These are phyloP conservation scores for Pangasius mekongensis DNA, from an alignment of 2,797 vertebrate species.

Conservation along the genomic window DNA sequence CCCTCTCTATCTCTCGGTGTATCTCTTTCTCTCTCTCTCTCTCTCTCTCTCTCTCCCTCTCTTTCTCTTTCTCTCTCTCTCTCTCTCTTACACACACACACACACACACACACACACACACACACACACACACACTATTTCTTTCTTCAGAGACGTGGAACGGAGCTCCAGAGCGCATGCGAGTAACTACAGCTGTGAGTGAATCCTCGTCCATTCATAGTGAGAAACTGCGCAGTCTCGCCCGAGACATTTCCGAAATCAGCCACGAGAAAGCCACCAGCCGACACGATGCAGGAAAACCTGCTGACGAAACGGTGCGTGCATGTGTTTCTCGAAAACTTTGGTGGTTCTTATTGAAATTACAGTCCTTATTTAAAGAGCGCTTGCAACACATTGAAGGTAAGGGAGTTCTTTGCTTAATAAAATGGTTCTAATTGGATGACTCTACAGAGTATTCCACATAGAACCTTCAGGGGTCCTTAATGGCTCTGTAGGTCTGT, in stretches of 20 bases:
- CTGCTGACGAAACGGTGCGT: constrained; percentile 63
- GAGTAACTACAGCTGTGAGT: constrained; percentile 69
- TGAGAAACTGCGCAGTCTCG: constrained; percentile 79
- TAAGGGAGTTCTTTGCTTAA: neutral
- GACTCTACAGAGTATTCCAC: neutral
- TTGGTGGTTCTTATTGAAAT: neutral
- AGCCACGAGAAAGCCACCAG: constrained; percentile 67
- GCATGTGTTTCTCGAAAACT: neutral
- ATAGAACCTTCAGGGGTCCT: neutral
- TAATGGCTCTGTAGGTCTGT: neutral
- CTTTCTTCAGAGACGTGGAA: constrained; percentile 77
- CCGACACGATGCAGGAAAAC: constrained; percentile 54
- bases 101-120: constrained; percentile 8
- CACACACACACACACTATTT: neutral
- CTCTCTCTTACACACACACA: constrained; percentile 19
- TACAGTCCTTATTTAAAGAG: neutral
- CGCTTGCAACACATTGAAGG: neutral
- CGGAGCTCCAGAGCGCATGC: constrained; percentile 68
- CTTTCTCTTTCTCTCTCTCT: neutral
- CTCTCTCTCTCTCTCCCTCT: neutral
- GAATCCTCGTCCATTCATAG: constrained; percentile 68
- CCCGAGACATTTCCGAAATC: constrained; percentile 67
- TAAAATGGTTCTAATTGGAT: neutral
- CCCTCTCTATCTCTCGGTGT: neutral
- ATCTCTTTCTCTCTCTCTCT: no score